Evolutionary conservation across 2,113 vertebrate species (phyloP), one percentile per base, ranked within the genome.

Genomic region (Bolborhynchus lineola): DNA sequence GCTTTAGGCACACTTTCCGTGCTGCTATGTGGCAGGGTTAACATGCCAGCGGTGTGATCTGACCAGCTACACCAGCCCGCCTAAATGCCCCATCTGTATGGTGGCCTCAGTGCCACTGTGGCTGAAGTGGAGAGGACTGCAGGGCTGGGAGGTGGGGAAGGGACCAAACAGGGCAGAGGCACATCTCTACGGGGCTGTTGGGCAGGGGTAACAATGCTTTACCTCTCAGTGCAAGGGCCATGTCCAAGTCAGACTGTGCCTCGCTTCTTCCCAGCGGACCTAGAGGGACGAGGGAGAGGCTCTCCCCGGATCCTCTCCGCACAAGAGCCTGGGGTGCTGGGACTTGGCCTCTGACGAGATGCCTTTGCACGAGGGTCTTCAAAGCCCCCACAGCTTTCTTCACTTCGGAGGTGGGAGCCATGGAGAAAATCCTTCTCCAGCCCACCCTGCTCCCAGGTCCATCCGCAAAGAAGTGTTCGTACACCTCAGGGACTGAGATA

Each of bases 211-310:
- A 1, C 1, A 4, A 5, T 9, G 50, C 92, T 98, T 95, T 98
- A 99, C 99, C 98, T 98, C 98, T 97, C 96, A 97, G 89, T 31
- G 97, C 97, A 82, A 98, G 76, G 69, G 95, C 88, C 46, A 60
- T 85, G 47, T 97, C 90, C 5, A 97, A 71, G 16, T 97, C 92
- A 0, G 85, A 60, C 31, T 17, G 44, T 1, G 2, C 28, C 21
- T 29, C 77, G 74, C 29, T 28, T 33, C 92, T 77, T 59, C 78
- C 71, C 64, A 28, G 44, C 0, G 39, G 81, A 13, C 9, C 42
- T 31, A 65, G 91, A 0, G 95, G 94, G 14, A 97, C 11, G 2
- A 97, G 69, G 16, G 91, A 65, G 11, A 95, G 49, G 4, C 52
- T n/a, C 39, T 90, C 82, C 6, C 50, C 70, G 2, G 89, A 50